These are phyloP conservation scores for Cremastinae sp. DNA, from an alignment of 2,888 invertebrate genomes.

Conservation along the genomic window DNA sequence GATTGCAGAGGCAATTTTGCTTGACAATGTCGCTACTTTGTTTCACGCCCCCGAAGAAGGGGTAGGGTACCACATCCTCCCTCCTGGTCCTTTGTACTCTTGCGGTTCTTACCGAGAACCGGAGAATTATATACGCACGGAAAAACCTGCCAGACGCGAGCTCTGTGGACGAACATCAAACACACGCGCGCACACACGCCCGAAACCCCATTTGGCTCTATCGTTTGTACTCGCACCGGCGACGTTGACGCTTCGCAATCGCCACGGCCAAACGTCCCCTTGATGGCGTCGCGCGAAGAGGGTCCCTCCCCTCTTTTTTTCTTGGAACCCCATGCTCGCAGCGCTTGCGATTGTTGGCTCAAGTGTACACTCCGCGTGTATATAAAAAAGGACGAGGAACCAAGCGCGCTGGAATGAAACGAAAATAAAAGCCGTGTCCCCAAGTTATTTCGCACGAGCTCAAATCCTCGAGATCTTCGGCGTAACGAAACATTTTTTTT, in stretches of 20 bases:
- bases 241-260: too few relatives aligned
- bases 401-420: conserved; percentile 3
- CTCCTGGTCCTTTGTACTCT: conserved; percentile 52
- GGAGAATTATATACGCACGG: conserved; percentile 50
- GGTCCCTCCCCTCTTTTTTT: conserved; percentile 17
- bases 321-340: too few relatives aligned
- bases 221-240: too few relatives aligned
- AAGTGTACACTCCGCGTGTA: conserved; percentile 16
- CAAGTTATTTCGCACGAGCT: conserved; percentile 14
- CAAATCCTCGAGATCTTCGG: conserved; percentile 2
- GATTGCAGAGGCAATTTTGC: conserved; percentile 73
- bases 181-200: neutral
- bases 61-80: conserved; percentile 52
- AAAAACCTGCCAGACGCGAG: neutral
- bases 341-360: neutral
- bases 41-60: conserved; percentile 65
- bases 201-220: too few relatives aligned
- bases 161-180: conserved; percentile 1
- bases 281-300: too few relatives aligned
- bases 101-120: conserved; percentile 20
- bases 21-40: conserved; percentile 70
- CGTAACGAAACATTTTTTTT: neutral
- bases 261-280: too few relatives aligned
- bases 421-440: conserved; percentile 33
- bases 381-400: conserved; percentile 3